These are phyloP conservation scores for Drosophila elegans DNA, from an alignment of 1,140 invertebrate genomes.

Conservation along the genomic window DNA sequence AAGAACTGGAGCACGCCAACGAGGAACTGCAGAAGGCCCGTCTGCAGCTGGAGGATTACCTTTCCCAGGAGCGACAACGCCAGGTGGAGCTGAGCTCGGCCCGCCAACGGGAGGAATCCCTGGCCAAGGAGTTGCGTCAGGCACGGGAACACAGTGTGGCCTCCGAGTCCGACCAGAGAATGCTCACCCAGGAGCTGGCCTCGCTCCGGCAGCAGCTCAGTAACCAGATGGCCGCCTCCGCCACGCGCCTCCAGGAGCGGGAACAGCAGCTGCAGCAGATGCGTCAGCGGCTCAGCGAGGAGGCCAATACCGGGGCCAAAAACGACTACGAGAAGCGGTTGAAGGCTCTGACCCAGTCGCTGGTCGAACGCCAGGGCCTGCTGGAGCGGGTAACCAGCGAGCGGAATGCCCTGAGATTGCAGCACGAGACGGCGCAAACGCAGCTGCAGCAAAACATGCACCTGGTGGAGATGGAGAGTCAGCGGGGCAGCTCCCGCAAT, in stretches of 20 bases:
- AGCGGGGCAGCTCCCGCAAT: constrained; percentile 57
- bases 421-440: constrained; percentile 92
- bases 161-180: constrained; percentile 67
- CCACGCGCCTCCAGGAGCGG: constrained; percentile 78
- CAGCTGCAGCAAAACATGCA: constrained; percentile 69
- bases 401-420: constrained; percentile 91
- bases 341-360: constrained; percentile 90
- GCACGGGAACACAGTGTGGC: constrained; percentile 51
- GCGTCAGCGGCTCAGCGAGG: constrained; percentile 56
- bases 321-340: constrained; percentile 89
- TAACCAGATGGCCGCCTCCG: constrained; percentile 75
- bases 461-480: constrained; percentile 53
- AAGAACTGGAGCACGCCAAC: constrained; percentile 60
- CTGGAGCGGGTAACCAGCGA: constrained; percentile 92
- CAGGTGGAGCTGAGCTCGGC: constrained; percentile 45
- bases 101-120: constrained; percentile 51
- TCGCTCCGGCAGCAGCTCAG: constrained; percentile 78
- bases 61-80: constrained; percentile 44
- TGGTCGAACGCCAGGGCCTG: constrained; percentile 92
- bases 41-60: constrained; percentile 62
- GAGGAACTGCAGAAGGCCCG: constrained; percentile 58
- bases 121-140: constrained; percentile 61
- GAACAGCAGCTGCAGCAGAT: constrained; percentile 66
- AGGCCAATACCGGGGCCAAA: constrained; percentile 46
- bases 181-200: constrained; percentile 75